Base-by-base conservation (phyloP, 2,113 vertebrate species). In the Phalacrocorax brasilianus region DNA sequence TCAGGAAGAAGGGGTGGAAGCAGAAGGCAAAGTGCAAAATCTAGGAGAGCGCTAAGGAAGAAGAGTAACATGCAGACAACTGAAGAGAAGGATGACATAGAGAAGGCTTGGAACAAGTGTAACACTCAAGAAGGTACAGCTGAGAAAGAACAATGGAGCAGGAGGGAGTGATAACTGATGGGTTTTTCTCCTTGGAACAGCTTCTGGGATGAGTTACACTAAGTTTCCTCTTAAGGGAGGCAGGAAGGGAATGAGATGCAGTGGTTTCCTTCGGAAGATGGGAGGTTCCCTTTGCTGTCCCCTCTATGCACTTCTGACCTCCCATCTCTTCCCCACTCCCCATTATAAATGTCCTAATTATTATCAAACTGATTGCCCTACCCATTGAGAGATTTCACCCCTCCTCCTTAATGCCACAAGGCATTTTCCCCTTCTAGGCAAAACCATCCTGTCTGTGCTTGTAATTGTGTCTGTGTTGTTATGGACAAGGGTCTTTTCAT, bases 401-500 rank as follows among this genome's bases (percentile, higher is more conserved):
- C 45, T 65, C 50, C 65, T 72, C 56, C 58, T 66, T 82, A 67
- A 42, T 6, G 62, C 42, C 55, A 30, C 62, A 62, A 75, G 52
- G 71, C 78, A 42, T 82, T 63, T 92, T 59, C 20, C 35, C 58
- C 47, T 83, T 66, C 52, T 38, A 92, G 86, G 89, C 91, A 93
- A 83, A 93, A 59, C 67, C 71, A 66, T 92, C 71, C 83, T 65
- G 89, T 74, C 88, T 85, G 45, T 35, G 74, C 82, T 74, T 82
- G 70, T 53, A 35, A 88, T 93, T 85, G 81, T 80, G 70, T 88
- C 88, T 85, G 33, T 88, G 70, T 77, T 78, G 55, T 67, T 90
- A 59, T 17, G 53, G 85, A 96, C 93, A 96, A 96, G 75, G 67
- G 56, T 67, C 86, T 88, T 97, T 95, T 95, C 55, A 90, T 92